Conservation (phyloP, 2,797 vertebrate genomes). For the Falco berigora region DNA sequence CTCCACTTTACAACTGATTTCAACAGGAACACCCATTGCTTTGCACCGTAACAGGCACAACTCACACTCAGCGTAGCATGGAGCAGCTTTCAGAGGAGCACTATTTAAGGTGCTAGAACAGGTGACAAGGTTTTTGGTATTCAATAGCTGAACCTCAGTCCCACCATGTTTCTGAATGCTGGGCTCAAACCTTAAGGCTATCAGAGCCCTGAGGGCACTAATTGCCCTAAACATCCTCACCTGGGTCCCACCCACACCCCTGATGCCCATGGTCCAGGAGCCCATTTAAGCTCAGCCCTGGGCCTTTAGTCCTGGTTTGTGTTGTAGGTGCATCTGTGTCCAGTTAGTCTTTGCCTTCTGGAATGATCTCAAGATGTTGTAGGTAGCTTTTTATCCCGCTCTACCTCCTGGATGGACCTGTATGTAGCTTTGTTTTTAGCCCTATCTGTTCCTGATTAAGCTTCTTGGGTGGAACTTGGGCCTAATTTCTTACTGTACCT, state of each 20-base stretch:
- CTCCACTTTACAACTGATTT: background rate
- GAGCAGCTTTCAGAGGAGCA: background rate
- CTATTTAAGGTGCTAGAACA: background rate
- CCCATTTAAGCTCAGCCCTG: background rate
- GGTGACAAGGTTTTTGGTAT: background rate
- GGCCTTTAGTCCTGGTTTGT: accelerated
- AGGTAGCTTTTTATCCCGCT: background rate
- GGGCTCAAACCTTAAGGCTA: background rate
- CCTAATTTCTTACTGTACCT: background rate
- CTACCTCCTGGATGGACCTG: background rate
- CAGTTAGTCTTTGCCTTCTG: background rate
- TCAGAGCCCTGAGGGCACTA: background rate
- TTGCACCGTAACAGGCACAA: no score
- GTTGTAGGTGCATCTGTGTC: background rate
- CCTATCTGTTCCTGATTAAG: background rate
- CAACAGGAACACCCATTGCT: background rate
- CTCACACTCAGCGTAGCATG: background rate
- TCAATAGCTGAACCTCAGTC: background rate
- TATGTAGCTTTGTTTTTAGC: background rate
- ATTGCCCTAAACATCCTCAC: background rate
- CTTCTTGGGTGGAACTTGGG: background rate
- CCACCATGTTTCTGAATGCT: background rate
- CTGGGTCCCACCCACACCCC: background rate
- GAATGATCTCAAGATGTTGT: background rate
- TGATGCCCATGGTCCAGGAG: background rate